phyloP scores from a whole-genome alignment of 2,113 vertebrate species.

The Kryptolebias marmoratus region DNA sequence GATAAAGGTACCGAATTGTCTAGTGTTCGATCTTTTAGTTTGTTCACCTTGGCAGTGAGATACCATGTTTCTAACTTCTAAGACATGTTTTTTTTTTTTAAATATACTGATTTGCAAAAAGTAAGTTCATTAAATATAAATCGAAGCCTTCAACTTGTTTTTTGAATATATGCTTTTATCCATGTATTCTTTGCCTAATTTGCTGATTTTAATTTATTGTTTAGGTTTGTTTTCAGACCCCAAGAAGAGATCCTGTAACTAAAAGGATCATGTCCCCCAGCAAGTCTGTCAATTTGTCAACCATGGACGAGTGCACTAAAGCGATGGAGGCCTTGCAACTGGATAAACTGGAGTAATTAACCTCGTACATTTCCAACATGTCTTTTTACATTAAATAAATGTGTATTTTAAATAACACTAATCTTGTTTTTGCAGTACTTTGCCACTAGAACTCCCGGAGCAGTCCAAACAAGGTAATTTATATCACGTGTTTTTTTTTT shows the following conservation, averaged over 20 bases:
- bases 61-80: too few relatives aligned
- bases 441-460: constrained; percentile 5
- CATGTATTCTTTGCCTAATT: not conserved
- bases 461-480: constrained; percentile 56
- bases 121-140: too few relatives aligned
- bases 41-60: too few relatives aligned
- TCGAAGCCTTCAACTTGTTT: too few relatives aligned
- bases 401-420: not conserved
- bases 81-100: too few relatives aligned
- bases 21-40: not conserved
- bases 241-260: constrained; percentile 88
- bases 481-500: not conserved
- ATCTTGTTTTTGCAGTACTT: constrained; percentile 52
- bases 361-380: not conserved
- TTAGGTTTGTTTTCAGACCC: constrained; percentile 95
- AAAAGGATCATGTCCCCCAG: constrained; percentile 86
- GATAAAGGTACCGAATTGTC: constrained; percentile 77
- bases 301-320: constrained; percentile 63
- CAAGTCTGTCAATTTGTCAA: constrained; percentile 66
- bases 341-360: constrained; percentile 56
- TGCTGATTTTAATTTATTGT: constrained; percentile 14
- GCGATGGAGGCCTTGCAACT: constrained; percentile 53
- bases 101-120: too few relatives aligned
- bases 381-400: too few relatives aligned
- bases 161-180: too few relatives aligned